A percentile compares a stretch with the other conserved stretches of the same genome.
phyloP scores from a whole-genome alignment of 2,113 vertebrate species.

The Leuciscus idus region DNA sequence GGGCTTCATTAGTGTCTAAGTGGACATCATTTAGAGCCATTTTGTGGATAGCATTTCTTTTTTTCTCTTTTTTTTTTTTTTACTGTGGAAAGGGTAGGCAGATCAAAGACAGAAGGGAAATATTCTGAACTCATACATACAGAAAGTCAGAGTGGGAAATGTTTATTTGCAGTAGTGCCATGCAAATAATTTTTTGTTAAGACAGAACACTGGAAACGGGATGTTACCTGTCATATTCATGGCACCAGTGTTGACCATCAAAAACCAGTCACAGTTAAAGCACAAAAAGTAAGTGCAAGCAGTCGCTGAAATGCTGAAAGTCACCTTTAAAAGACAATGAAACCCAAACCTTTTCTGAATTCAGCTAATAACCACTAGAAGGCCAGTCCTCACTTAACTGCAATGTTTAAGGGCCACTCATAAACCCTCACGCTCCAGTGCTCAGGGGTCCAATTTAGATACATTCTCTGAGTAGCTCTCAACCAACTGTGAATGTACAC shows the following conservation, averaged over 20 bases:
- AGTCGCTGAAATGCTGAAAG: not conserved
- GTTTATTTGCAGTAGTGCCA: not conserved
- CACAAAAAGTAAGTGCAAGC: not conserved
- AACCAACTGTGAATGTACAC: slow-evolving; percentile 32
- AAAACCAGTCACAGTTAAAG: not conserved
- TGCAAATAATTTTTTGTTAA: not conserved
- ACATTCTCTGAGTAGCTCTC: slow-evolving; percentile 27
- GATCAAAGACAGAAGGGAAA: slow-evolving; percentile 4
- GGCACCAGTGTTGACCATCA: not conserved
- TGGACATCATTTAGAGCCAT: slow-evolving; percentile 30
- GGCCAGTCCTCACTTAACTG: slow-evolving; percentile 24
- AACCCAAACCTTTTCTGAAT: slow-evolving; percentile 38
- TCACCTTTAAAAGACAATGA: slow-evolving; percentile 38
- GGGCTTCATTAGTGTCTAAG: slow-evolving; percentile 46
- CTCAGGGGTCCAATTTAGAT: slow-evolving; percentile 43
- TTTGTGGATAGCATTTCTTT: slow-evolving; percentile 17
- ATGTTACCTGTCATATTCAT: not conserved
- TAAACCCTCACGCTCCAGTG: slow-evolving; percentile 48
- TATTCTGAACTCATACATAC: not conserved
- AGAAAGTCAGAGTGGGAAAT: not conserved
- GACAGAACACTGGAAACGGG: not conserved
- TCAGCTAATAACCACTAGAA: slow-evolving; percentile 27
- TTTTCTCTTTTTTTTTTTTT: too few relatives aligned
- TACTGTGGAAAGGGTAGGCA: not conserved
- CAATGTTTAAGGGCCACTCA: slow-evolving; percentile 31